Evolutionary conservation across 1,140 invertebrate species (phyloP).

Genomic region (Paraescarpia echinospica): DNA sequence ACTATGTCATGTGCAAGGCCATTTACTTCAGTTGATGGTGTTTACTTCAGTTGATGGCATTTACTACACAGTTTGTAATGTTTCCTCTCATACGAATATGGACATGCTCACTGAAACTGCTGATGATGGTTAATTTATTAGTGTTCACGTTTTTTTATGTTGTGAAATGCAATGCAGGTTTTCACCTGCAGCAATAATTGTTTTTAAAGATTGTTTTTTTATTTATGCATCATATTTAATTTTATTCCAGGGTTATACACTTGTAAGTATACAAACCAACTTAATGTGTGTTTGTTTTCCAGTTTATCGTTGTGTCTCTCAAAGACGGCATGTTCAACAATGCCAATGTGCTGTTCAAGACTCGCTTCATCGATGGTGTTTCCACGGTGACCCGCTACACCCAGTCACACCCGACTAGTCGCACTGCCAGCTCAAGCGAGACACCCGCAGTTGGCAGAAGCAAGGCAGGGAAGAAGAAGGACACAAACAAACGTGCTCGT

Average conservation of each 20-base stretch:
- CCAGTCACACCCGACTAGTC: constrained; percentile 15
- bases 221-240: not conserved
- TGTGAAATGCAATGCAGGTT: no score
- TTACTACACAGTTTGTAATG: not conserved
- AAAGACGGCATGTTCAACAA: constrained; percentile 99
- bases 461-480: not conserved
- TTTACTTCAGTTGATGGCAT: no score
- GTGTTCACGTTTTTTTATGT: no score
- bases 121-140: no score
- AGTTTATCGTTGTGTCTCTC: constrained; percentile 98
- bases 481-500: not conserved
- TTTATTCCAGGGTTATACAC: no score
- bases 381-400: constrained; percentile 77
- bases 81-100: not conserved
- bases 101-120: no score
- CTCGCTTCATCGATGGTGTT: constrained; percentile 93
- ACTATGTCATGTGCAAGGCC: no score
- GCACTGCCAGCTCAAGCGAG: not conserved
- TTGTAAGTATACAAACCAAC: no score
- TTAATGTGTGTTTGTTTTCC: constrained; percentile 50
- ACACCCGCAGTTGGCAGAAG: not conserved
- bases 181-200: no score
- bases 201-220: not conserved
- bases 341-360: constrained; percentile 96
- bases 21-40: no score